These are phyloP conservation scores for Drosophila eohydei DNA, from an alignment of 2,888 invertebrate genomes.

Conservation along the genomic window DNA sequence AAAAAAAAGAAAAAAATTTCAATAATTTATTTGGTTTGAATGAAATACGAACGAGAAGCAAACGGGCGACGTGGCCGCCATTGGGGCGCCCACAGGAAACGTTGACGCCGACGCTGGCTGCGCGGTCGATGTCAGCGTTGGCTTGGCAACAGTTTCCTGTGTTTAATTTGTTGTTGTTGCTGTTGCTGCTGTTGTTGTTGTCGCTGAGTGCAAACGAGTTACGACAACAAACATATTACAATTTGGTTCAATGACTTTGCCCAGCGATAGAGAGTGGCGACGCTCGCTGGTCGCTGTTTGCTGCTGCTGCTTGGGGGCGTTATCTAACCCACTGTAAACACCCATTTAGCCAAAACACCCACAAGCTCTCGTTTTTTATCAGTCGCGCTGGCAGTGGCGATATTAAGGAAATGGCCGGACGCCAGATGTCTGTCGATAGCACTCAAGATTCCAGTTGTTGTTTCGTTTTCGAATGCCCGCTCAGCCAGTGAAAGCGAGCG, in stretches of 20 bases:
- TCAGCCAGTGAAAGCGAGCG: neutral
- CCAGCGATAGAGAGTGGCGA: constrained; percentile 62
- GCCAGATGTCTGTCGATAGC: constrained; percentile 59
- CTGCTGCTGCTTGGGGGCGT: constrained; percentile 46
- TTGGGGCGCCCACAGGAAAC: constrained; percentile 83
- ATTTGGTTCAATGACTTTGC: constrained; percentile 78
- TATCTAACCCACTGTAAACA: constrained; percentile 63
- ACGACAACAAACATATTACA: constrained; percentile 80
- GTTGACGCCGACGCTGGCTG: constrained; percentile 55
- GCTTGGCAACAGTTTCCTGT: constrained; percentile 80
- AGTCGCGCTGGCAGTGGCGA: constrained; percentile 25
- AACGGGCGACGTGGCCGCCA: constrained; percentile 66
- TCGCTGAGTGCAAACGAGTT: constrained; percentile 76
- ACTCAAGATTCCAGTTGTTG: constrained; percentile 9
- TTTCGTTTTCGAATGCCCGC: constrained; percentile 1
- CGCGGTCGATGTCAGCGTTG: constrained; percentile 55
- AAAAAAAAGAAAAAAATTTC: constrained; percentile 61
- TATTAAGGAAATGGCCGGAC: constrained; percentile 37
- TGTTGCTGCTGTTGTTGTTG: constrained; percentile 35
- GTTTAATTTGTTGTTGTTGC: constrained; percentile 49
- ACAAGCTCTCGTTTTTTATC: constrained; percentile 45
- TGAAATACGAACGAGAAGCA: constrained; percentile 75
- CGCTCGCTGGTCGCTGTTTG: neutral
- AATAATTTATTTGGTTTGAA: constrained; percentile 79
- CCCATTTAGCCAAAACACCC: constrained; percentile 63